Base-by-base conservation (phyloP, 2,888 invertebrate genomes). In the Drosophila atripex region DNA sequence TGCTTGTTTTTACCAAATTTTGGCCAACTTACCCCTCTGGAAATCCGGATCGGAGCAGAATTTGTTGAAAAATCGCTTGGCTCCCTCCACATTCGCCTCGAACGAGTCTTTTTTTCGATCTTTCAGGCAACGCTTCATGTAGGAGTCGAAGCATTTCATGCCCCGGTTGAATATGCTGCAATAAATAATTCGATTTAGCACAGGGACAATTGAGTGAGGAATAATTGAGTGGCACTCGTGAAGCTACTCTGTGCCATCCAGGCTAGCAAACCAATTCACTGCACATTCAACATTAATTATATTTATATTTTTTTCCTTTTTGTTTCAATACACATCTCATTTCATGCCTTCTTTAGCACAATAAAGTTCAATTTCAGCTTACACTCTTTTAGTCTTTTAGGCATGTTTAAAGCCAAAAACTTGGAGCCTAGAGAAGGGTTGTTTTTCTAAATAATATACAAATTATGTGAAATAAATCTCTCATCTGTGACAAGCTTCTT, bases 101-200 rank as follows among this genome's bases (percentile, higher is more conserved):
- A 90, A 89, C 6, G 91, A 59, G 4, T 64, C 72, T 0, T 88
- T 66, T 28, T 89, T 90, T 8, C 82, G 80, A 52, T 89, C 74
- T 49, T 89, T 75, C 3, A 91, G 74, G 61, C 91, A 91, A 16
- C 90, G 90, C 12, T 84, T 84, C 3, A 90, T 80, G 45, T 91
- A 91, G 6, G 82, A 88, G 65, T 91, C 91, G 61, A 91, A 91
- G 57, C 91, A 91, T 63, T 77, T 77, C 88, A 91, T 90, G 52
- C 91, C 91, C 16, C 87, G 88, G 61, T 89, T 87, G 55, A 91
- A 91, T 52, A 91, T 88, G 55, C 91, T 91, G 79, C 9, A 68
- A 75, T 28, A 47, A 38, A 71, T 64, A 53, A 68, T 66, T 46
- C 63, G 54, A 66, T 66, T 51, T 64, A 12, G 45, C 14, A 18